Evolutionary conservation across 1,140 invertebrate species (phyloP).

Genomic region (Bombus consobrinus): DNA sequence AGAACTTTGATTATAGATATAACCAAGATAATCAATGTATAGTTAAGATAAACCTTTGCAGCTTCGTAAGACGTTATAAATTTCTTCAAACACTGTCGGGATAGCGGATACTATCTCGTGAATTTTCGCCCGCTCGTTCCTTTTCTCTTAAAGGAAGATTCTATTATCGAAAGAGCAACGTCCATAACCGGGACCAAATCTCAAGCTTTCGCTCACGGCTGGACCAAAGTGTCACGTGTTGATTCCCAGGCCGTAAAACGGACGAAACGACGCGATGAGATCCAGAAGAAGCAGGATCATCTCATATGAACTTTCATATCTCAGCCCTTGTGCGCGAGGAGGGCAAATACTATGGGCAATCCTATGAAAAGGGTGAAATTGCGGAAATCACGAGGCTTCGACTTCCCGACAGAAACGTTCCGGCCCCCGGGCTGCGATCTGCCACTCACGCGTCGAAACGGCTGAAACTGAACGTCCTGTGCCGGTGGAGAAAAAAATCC

Average conservation of each 20-base stretch:
- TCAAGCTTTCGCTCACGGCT: not conserved
- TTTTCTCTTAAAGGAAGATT: not conserved
- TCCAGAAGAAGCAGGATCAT: conserved; percentile 53
- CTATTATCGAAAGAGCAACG: not conserved
- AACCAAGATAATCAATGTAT: too few species aligned
- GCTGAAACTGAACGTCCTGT: not conserved
- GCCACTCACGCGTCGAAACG: conserved; percentile 59
- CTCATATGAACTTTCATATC: conserved; percentile 71
- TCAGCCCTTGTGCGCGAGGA: not conserved
- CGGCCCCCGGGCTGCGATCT: conserved; percentile 53
- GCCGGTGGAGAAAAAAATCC: not conserved
- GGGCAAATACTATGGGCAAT: conserved; percentile 54
- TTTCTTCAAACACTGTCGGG: not conserved
- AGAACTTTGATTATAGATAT: too few species aligned
- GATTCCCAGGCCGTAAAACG: conserved; percentile 31
- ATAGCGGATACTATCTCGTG: not conserved
- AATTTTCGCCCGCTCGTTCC: not conserved
- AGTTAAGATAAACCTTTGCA: too few species aligned
- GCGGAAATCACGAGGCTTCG: conserved; percentile 66
- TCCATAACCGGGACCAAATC: not conserved
- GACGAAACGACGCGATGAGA: not conserved
- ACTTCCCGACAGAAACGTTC: conserved; percentile 56
- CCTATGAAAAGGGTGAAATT: conserved; percentile 62
- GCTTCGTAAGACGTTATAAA: not conserved
- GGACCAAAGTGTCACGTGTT: conserved; percentile 6